These are phyloP conservation scores for Cladorhizidae sp. DNA, from an alignment of 37 sponge, comb jelly and placozoan genomes.

Conservation along the genomic window DNA sequence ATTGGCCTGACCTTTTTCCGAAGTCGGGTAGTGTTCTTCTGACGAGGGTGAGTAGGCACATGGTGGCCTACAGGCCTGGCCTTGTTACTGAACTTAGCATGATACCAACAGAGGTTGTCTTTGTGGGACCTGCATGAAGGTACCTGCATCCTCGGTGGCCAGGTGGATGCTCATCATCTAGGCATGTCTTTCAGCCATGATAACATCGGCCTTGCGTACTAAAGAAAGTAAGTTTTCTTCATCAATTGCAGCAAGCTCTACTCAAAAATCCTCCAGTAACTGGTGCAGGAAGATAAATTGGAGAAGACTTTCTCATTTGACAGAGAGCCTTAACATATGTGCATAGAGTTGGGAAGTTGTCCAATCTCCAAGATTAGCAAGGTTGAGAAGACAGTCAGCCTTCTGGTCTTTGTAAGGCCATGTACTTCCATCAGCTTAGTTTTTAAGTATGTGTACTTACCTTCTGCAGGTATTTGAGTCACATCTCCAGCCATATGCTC, in stretches of 20 bases:
- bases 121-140: background rate
- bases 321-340: background rate
- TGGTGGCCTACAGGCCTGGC: background rate
- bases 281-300: background rate
- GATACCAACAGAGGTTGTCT: no score
- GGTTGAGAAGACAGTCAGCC: no score
- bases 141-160: background rate
- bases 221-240: background rate
- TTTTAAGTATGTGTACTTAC: no score
- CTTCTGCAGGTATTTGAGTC: background rate
- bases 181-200: background rate
- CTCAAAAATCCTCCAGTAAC: background rate
- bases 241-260: background rate
- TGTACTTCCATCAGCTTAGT: background rate
- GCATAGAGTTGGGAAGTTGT: constrained; percentile 13
- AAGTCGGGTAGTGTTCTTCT: no score
- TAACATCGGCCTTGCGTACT: background rate
- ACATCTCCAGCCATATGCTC: background rate
- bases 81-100: background rate
- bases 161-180: background rate
- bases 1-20: no score
- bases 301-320: background rate
- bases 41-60: no score
- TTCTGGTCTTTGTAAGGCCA: background rate
- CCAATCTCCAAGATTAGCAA: background rate